Percentiles rank a stretch among this genome's conserved stretches.
These are phyloP conservation scores for Sinhomidia bicolor DNA, from an alignment of 2,888 invertebrate species.

Conservation along the genomic window DNA sequence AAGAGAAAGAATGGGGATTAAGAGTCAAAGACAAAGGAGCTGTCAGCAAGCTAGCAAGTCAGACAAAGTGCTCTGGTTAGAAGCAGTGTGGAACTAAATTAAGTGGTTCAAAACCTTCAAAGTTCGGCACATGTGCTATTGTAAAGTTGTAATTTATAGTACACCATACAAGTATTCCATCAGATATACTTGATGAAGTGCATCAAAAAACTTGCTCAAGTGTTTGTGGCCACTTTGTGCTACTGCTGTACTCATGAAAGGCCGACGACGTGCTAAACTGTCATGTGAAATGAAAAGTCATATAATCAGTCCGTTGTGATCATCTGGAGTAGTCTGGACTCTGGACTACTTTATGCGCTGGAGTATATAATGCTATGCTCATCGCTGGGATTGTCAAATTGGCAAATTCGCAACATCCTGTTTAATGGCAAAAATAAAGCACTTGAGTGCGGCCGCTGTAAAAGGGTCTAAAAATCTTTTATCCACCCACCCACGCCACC, in stretches of 20 bases:
- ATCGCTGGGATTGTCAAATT: slow-evolving; percentile 29
- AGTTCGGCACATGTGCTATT: background rate
- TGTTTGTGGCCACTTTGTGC: background rate
- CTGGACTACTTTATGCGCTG: background rate
- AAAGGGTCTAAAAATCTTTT: too few relatives aligned
- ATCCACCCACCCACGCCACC: too few relatives aligned
- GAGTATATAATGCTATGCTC: background rate
- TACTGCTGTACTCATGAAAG: background rate
- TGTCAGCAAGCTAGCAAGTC: background rate
- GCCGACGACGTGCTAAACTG: background rate
- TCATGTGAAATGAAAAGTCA: background rate
- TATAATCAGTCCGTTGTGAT: too few relatives aligned
- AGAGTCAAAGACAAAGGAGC: background rate
- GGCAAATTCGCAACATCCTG: slow-evolving; percentile 71
- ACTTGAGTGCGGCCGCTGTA: background rate
- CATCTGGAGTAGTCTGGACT: background rate
- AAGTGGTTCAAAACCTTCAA: slow-evolving; percentile 54
- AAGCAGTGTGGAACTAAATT: background rate
- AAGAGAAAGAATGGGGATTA: background rate
- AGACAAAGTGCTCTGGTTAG: background rate
- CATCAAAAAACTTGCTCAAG: slow-evolving; percentile 9
- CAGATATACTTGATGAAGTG: slow-evolving; percentile 35
- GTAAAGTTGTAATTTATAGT: background rate
- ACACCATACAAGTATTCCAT: background rate
- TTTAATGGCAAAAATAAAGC: slow-evolving; percentile 29